A percentile compares a stretch with the other conserved stretches of the same genome.
phyloP scores from a whole-genome alignment of 2,113 vertebrate genomes.

The Theristicus caerulescens region DNA sequence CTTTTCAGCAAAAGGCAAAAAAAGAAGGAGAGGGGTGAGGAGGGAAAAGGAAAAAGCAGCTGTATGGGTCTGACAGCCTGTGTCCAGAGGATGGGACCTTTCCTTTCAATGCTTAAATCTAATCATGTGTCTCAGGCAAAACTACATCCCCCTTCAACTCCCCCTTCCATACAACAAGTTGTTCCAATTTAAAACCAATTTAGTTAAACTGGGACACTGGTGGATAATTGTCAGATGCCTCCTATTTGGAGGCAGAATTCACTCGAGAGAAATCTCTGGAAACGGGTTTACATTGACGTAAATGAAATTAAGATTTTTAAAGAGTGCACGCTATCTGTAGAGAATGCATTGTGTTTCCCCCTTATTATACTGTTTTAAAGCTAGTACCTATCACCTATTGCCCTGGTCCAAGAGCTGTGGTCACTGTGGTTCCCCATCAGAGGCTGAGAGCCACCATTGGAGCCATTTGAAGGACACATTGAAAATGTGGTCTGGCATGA shows the following conservation, averaged over 20 bases:
- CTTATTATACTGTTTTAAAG: not conserved
- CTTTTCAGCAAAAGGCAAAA: not conserved
- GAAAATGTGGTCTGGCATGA: not conserved
- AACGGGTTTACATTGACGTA: not conserved
- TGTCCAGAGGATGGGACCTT: not conserved
- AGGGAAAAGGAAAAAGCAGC: not conserved
- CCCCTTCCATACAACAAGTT: not conserved
- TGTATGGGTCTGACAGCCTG: not conserved
- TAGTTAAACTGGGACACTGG: conserved; percentile 41
- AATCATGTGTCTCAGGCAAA: conserved; percentile 11
- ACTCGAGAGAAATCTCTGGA: not conserved
- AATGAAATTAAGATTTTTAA: conserved; percentile 39
- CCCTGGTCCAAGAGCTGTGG: not conserved
- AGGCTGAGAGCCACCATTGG: not conserved
- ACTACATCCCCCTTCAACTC: not conserved
- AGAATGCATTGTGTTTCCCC: not conserved
- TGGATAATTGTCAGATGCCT: conserved; percentile 47
- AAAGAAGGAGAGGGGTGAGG: fast-evolving
- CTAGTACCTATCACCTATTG: not conserved
- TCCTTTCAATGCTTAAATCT: not conserved
- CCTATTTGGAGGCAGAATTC: conserved; percentile 10
- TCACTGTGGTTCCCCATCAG: not conserved
- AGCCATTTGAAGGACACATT: not conserved
- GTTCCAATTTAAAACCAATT: conserved; percentile 51
- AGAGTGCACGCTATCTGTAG: not conserved